A percentile compares a stretch with the other conserved stretches of the same genome.
phyloP scores from a whole-genome alignment of 2,888 invertebrate genomes.

The Drosophila suboccidentalis region DNA sequence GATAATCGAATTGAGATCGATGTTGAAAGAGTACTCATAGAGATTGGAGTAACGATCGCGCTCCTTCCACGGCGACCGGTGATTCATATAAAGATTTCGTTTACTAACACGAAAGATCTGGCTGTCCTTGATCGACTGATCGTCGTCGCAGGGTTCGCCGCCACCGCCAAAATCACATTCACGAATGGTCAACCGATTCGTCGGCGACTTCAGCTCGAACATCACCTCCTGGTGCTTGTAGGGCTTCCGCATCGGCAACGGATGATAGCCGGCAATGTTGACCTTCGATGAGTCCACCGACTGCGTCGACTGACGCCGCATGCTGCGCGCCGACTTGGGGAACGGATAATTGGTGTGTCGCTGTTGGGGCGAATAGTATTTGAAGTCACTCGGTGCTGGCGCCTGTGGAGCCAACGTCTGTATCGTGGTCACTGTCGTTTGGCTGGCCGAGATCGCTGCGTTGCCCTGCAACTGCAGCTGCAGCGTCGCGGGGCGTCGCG shows the following conservation, averaged over 20 bases:
- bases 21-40: conserved; percentile 86
- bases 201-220: conserved; percentile 85
- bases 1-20: conserved; percentile 86
- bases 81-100: conserved; percentile 86
- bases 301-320: conserved; percentile 84
- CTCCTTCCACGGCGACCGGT: conserved; percentile 85
- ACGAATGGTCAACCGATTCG: conserved; percentile 85
- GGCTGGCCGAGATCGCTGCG: conserved; percentile 66
- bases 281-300: conserved; percentile 85
- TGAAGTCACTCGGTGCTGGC: conserved; percentile 85
- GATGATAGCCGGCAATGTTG: conserved; percentile 82
- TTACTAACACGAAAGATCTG: conserved; percentile 86
- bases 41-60: conserved; percentile 86
- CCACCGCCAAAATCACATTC: conserved; percentile 86
- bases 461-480: conserved; percentile 77
- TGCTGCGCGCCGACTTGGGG: conserved; percentile 84
- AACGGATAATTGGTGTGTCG: conserved; percentile 85
- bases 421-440: conserved; percentile 81
- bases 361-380: conserved; percentile 85
- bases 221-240: conserved; percentile 85
- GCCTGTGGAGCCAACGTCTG: conserved; percentile 82
- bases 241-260: conserved; percentile 83
- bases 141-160: conserved; percentile 85
- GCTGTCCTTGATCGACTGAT: conserved; percentile 85
- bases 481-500: conserved; percentile 80